Evolutionary conservation across 2,113 vertebrate species (phyloP), one percentile per base, ranked within the genome.

Genomic region (Dendropsophus ebraccatus): DNA sequence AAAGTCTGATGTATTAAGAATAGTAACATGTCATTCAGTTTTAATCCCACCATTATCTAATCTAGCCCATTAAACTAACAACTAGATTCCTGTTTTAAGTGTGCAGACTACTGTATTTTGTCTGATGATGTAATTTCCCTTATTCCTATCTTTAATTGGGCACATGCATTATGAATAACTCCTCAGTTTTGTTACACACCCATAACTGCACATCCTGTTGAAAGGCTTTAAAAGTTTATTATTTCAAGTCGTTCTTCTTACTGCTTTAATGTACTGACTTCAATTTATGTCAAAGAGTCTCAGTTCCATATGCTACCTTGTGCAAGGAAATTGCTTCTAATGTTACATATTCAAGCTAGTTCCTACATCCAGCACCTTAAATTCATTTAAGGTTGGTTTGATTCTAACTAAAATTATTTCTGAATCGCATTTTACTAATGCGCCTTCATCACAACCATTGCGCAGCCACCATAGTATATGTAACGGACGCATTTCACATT

Each of bases 141-240:
- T 62, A 25, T 16, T 65, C 78, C 37, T 62, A 81, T 81, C 56
- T 41, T 28, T 72, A 72, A 83, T 83, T 83, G 67, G 37, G 67
- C 30, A 37, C 47, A 65, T 5, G 16, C 60, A 81, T 47, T 72
- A 83, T 83, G 81, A 72, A 72, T 83, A 83, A 73, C 45, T 56
- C 67, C 47, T 83, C 62, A 72, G 81, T 83, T 50, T 49, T 19
- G 25, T 52, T 52, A 47, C 28, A 83, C 49, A 19, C 67, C 67
- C 47, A 83, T 25, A 83, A 73, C 81, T 72, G 10, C 67, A 83
- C 30, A 83, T 83, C 81, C 81, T 83, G 81, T 83, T 73, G 23
- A 70, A 72, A 56, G 67, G 45, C 81, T 70, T 72, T 56, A 72
- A 49, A 81, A 72, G 81, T 70, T 83, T 83, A 82, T 82, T 82